phyloP scores from a whole-genome alignment of 1,140 invertebrate species.

The Phthorimaea operculella region DNA sequence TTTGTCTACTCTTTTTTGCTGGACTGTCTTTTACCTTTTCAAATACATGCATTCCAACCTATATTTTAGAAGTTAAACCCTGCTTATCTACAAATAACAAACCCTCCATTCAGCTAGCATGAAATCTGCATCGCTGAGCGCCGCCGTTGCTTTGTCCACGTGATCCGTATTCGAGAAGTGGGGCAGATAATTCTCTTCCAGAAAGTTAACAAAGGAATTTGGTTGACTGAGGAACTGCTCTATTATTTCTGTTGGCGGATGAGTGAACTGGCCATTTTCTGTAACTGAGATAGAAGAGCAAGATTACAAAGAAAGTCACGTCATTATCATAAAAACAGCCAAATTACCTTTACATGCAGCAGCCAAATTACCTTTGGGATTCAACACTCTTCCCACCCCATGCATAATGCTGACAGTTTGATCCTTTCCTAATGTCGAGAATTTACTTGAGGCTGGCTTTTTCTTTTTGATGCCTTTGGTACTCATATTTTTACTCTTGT shows the following conservation, averaged over 20 bases:
- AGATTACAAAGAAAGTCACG: not conserved
- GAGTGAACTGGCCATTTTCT: conserved; percentile 62
- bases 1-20: no score
- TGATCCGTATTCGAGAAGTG: conserved; percentile 74
- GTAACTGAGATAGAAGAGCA: conserved; percentile 28
- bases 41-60: no score
- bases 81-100: conserved; percentile 13
- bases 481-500: conserved; percentile 35
- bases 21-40: no score
- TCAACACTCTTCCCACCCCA: conserved; percentile 78
- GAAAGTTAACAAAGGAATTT: conserved; percentile 72
- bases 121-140: conserved; percentile 72
- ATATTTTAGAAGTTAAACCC: no score
- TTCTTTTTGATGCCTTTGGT: conserved; percentile 34
- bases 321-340: no score
- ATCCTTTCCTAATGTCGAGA: conserved; percentile 71
- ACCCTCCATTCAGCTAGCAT: conserved; percentile 76
- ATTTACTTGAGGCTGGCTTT: conserved; percentile 51
- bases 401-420: conserved; percentile 77
- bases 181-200: conserved; percentile 79
- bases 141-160: conserved; percentile 66
- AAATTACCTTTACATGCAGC: no score
- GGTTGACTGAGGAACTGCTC: conserved; percentile 74
- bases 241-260: conserved; percentile 73
- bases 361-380: conserved; percentile 74